phyloP scores from a whole-genome alignment of 2,888 invertebrate species.

The Coelopa pilipes region DNA sequence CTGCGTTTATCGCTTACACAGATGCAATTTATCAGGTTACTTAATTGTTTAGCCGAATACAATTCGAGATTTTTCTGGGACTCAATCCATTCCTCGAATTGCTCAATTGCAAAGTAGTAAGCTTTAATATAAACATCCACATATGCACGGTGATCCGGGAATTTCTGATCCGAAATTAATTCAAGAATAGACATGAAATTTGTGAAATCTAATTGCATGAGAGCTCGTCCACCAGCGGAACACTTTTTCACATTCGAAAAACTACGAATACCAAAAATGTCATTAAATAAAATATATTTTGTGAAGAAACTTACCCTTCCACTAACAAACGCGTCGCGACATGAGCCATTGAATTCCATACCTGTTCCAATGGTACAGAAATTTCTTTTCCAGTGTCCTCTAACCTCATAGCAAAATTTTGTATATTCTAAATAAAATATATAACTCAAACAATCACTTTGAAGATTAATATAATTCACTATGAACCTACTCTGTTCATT shows the following conservation, averaged over 20 bases:
- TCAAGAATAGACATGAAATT: slow-evolving; percentile 93
- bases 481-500: slow-evolving; percentile 71
- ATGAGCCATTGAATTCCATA: slow-evolving; percentile 91
- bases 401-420: slow-evolving; percentile 81
- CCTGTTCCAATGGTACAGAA: slow-evolving; percentile 75
- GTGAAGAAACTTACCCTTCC: slow-evolving; percentile 75
- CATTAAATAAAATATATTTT: background rate
- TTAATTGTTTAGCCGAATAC: slow-evolving; percentile 88
- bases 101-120: slow-evolving; percentile 90
- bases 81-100: slow-evolving; percentile 88
- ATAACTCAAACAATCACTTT: background rate
- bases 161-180: slow-evolving; percentile 83
- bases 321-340: slow-evolving; percentile 88
- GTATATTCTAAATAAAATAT: slow-evolving; percentile 63
- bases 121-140: slow-evolving; percentile 97
- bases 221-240: slow-evolving; percentile 92
- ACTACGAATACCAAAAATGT: slow-evolving; percentile 62
- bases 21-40: slow-evolving; percentile 84
- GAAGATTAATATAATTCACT: background rate
- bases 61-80: slow-evolving; percentile 87
- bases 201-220: slow-evolving; percentile 98
- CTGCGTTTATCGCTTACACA: slow-evolving; percentile 90
- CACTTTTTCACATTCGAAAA: slow-evolving; percentile 93
- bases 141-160: slow-evolving; percentile 87
- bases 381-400: slow-evolving; percentile 78